Percentiles rank a stretch among this genome's conserved stretches.
These are phyloP conservation scores for Drosophila pallidifrons DNA, from an alignment of 1,140 invertebrate genomes.

Conservation along the genomic window DNA sequence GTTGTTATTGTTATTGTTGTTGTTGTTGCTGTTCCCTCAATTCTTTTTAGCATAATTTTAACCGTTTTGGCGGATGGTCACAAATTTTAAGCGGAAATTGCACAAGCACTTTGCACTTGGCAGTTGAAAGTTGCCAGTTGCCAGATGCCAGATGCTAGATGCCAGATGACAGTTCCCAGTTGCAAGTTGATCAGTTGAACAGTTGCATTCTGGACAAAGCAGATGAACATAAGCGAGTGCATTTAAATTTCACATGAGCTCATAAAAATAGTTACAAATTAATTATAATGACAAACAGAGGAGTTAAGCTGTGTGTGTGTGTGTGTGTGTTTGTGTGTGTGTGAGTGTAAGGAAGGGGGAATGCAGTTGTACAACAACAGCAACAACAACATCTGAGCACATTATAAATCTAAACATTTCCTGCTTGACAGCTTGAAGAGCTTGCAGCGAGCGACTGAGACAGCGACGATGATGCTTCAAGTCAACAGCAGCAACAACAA, in stretches of 20 bases:
- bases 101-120: constrained; percentile 77
- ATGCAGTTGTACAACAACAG: constrained; percentile 39
- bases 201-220: constrained; percentile 30
- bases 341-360: constrained; percentile 11
- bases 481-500: constrained; percentile 52
- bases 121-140: constrained; percentile 42
- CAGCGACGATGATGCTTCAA: constrained; percentile 76
- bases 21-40: constrained; percentile 36
- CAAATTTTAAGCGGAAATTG: constrained; percentile 81
- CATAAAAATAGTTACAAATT: constrained; percentile 84
- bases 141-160: neutral
- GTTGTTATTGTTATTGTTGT: too few relatives aligned
- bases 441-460: constrained; percentile 63
- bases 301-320: constrained; percentile 6
- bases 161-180: constrained; percentile 42
- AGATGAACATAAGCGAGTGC: constrained; percentile 32
- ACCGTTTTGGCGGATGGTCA: constrained; percentile 72
- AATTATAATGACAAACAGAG: constrained; percentile 79
- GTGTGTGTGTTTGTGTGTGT: too few relatives aligned
- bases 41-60: constrained; percentile 73
- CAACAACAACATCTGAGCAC: constrained; percentile 48
- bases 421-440: constrained; percentile 81
- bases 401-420: constrained; percentile 83
- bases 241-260: constrained; percentile 83
- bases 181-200: neutral